Base-by-base conservation (phyloP, 2,888 invertebrate genomes). In the Himalopsyche kuldschensis region DNA sequence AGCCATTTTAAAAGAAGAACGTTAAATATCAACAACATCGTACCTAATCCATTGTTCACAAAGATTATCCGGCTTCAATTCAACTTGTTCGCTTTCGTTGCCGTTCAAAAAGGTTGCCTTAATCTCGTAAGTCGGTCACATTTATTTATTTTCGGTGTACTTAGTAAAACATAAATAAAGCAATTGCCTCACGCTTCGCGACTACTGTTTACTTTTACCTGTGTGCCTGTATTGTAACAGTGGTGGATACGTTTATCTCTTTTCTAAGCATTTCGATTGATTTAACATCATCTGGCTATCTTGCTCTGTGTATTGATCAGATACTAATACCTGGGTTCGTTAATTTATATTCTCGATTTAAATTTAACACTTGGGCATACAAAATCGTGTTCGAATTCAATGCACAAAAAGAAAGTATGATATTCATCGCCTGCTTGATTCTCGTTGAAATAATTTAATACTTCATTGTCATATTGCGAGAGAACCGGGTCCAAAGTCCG, bases 401-500 rank as follows among this genome's bases (percentile, higher is more conserved):
- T 75, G 75, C 75, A 30, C 75, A 55, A 55, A 55, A 55, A 78
- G 78, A 78, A 82, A 78, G 78, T 78, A 32, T 32, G 24, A 4
- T 41, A 82, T 35, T 32, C 24, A 63, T 77, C 75, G 77, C 48
- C 48, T 77, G 76, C 47, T 27, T 81, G 24, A 48, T 75, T 48
- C 76, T 27, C 81, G 31, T 76, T 63, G 41, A 69, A 80, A 80
- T 35, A 35, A 47, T 24, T 63, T 10, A 27, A 81, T 63, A 79
- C 79, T 82, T 82, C 79, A 82, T 82, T 79, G 79, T 82, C 69
- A 55, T 79, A 79, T 79, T 79, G 82, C 79, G 69, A 32, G 78
- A 82, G 77, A 84, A 79, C 79, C 78, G 78, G 84, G 88, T 88
- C 86, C 88, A 89, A 89, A 88, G 89, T 88, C 88, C 76, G 48